These are phyloP conservation scores for Ameiurus melas DNA, from an alignment of 2,113 vertebrate species.

Conservation along the genomic window DNA sequence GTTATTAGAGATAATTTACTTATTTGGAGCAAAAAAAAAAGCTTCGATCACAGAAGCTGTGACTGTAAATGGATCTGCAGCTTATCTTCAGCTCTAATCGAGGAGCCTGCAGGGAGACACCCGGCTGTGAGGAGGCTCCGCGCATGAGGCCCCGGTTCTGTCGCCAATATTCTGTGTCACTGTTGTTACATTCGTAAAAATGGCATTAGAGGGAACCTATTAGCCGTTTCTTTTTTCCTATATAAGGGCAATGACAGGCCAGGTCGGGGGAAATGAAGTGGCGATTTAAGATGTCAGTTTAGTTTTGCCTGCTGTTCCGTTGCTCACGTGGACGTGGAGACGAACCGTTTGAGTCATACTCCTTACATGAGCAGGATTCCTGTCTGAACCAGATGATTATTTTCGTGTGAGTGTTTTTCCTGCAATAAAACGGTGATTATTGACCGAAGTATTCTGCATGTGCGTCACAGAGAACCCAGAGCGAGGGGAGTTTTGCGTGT, in stretches of 20 bases:
- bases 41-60: slow-evolving; percentile 82
- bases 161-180: slow-evolving; percentile 50
- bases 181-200: slow-evolving; percentile 62
- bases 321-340: slow-evolving; percentile 35
- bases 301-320: slow-evolving; percentile 41
- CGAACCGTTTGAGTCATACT: slow-evolving; percentile 27
- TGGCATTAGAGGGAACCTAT: slow-evolving; percentile 59
- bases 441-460: slow-evolving; percentile 60
- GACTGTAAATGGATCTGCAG: slow-evolving; percentile 78
- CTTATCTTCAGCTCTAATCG: slow-evolving; percentile 68
- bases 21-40: slow-evolving; percentile 84
- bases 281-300: slow-evolving; percentile 52
- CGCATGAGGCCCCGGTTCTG: background rate
- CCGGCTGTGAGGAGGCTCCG: slow-evolving; percentile 49
- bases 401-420: slow-evolving; percentile 50
- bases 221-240: slow-evolving; percentile 51
- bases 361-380: slow-evolving; percentile 22
- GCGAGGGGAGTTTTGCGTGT: slow-evolving; percentile 53
- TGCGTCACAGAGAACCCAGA: slow-evolving; percentile 63
- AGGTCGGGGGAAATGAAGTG: slow-evolving; percentile 54
- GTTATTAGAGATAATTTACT: slow-evolving; percentile 95
- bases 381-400: slow-evolving; percentile 54
- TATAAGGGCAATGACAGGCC: slow-evolving; percentile 61
- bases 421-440: slow-evolving; percentile 65
- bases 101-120: slow-evolving; percentile 64